A percentile compares a stretch with the other conserved stretches of the same genome.
Evolutionary conservation across 2,113 vertebrate genomes (phyloP).

Genomic region (Chlorocebus sabaeus): DNA sequence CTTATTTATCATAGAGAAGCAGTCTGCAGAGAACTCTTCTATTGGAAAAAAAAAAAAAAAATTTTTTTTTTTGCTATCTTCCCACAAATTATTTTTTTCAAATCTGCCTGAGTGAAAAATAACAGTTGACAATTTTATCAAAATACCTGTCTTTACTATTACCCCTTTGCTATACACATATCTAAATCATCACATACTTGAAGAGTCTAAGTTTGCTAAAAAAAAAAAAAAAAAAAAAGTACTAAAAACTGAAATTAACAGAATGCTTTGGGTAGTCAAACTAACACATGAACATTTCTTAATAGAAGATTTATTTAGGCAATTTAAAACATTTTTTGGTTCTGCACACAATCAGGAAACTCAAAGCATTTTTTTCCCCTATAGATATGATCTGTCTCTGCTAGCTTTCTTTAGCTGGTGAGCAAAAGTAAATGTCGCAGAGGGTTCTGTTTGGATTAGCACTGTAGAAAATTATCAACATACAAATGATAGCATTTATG

Average conservation of each 20-base stretch:
- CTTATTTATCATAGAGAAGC: neutral
- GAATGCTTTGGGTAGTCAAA: neutral
- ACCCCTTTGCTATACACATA: neutral
- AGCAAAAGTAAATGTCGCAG: neutral
- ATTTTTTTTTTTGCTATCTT: neutral
- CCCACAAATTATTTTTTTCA: conserved; percentile 12
- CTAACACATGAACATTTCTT: neutral
- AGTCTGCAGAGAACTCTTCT: neutral
- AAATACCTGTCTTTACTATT: neutral
- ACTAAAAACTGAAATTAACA: neutral
- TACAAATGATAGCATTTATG: neutral
- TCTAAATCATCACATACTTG: neutral
- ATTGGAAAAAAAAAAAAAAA: neutral
- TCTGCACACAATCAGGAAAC: neutral
- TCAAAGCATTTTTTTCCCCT: neutral
- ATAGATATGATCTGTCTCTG: neutral
- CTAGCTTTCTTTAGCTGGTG: neutral
- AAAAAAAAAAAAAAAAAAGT: neutral
- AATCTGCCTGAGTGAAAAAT: neutral
- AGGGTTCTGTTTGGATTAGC: neutral
- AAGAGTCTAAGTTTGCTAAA: neutral
- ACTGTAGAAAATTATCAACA: neutral
- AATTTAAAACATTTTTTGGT: conserved; percentile 19
- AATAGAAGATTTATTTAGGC: neutral
- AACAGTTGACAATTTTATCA: neutral